Base-by-base conservation (phyloP, 2,888 invertebrate species). In the Megaustenia siamemsis region DNA sequence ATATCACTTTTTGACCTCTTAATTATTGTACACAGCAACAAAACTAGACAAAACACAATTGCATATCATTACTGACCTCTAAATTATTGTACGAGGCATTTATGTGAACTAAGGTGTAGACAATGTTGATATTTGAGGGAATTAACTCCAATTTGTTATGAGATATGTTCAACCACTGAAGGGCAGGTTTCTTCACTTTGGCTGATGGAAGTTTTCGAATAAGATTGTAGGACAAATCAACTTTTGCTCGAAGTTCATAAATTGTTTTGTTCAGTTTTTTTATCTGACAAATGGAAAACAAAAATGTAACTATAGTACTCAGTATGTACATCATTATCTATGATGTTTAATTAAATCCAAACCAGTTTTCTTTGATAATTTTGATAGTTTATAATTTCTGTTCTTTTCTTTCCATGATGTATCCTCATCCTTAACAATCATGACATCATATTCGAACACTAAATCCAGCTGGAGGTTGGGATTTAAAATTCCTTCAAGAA, bases 41-140 rank as follows among this genome's bases (percentile, higher is more conserved):
- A 32, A 69, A n/a, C n/a, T n/a, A n/a, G n/a, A n/a, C n/a, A n/a
- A n/a, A n/a, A n/a, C n/a, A n/a, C n/a, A n/a, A n/a, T n/a, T n/a
- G n/a, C n/a, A n/a, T n/a, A n/a, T n/a, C n/a, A n/a, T n/a, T n/a
- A 24, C 84, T 60, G n/a, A 84, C 93, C 45, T 89, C 88, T 66
- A 94, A 87, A 66, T 92, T 90, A 87, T 98, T 98, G 89, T 96
- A 94, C 0, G 96, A 96, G 63, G 98, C 94, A 90, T 96, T 95
- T 85, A 98, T 94, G 12, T 95, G 89, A 24, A 92, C 92, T 63
- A 93, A 87, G 60, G 93, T 93, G 69, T 86, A 82, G 5, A 93
- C 89, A 69, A 90, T 91, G 86, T 92, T 89, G 24, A 93, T 90
- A 86, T 90, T 91, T 63, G 90, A 89, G 0, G 93, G 93, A 8